Evolutionary conservation across 1,140 invertebrate species (phyloP).

Genomic region (Druon quercuslanigerum): DNA sequence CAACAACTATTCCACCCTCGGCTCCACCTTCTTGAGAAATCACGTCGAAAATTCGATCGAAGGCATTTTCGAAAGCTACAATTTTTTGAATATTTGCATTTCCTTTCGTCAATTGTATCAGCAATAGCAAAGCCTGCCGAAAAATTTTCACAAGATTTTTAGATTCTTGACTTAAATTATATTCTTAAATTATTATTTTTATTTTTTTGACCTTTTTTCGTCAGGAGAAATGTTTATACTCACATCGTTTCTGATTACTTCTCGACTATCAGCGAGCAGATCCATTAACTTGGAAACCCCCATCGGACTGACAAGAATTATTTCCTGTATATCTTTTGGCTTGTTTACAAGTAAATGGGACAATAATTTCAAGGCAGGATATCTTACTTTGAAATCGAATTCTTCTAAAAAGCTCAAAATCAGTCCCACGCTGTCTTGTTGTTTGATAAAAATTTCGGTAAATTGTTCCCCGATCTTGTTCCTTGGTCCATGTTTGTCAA

Average conservation of each 20-base stretch:
- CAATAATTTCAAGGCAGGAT: slow-evolving; percentile 90
- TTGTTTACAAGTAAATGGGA: slow-evolving; percentile 88
- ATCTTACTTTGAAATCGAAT: slow-evolving; percentile 94
- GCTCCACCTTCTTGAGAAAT: slow-evolving; percentile 93
- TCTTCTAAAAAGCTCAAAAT: slow-evolving; percentile 94
- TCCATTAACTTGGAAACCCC: slow-evolving; percentile 99
- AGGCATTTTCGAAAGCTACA: slow-evolving; percentile 99
- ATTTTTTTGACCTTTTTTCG: too few species aligned
- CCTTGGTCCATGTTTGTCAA: slow-evolving; percentile 71
- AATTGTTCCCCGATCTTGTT: slow-evolving; percentile 91
- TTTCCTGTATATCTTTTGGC: slow-evolving; percentile 95
- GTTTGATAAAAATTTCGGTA: slow-evolving; percentile 98
- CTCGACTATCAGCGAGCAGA: slow-evolving; percentile 92
- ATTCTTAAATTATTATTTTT: background rate
- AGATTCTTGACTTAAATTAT: background rate
- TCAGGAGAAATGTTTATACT: slow-evolving; percentile 51
- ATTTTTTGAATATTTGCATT: slow-evolving; percentile 99
- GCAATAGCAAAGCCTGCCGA: slow-evolving; percentile 86
- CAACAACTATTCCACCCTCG: slow-evolving; percentile 98
- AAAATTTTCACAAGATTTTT: slow-evolving; percentile 14
- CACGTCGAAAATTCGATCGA: slow-evolving; percentile 96
- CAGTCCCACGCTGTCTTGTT: slow-evolving; percentile 89
- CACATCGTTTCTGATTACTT: slow-evolving; percentile 97
- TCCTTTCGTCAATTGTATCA: slow-evolving; percentile 94
- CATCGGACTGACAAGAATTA: slow-evolving; percentile 95